A percentile compares a stretch with the other conserved stretches of the same genome.
phyloP scores from a whole-genome alignment of 37 sponge, comb jelly and placozoan genomes.

The Ephydatia muelleri region DNA sequence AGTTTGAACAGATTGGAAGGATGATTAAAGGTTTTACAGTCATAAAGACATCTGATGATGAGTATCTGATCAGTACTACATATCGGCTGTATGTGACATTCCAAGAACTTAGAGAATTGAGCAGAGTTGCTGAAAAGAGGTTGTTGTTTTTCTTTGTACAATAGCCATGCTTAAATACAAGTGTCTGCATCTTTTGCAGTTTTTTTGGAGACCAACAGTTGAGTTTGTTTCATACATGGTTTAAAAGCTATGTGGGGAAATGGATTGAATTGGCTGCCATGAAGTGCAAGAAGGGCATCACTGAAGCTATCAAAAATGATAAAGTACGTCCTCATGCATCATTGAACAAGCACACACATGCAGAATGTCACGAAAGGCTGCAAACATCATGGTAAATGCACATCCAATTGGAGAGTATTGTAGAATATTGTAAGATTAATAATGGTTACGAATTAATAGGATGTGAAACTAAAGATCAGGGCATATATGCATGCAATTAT shows the following conservation, averaged over 20 bases:
- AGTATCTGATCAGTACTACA: background rate
- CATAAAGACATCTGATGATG: background rate
- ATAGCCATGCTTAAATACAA: background rate
- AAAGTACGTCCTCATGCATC: background rate
- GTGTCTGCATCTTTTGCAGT: background rate
- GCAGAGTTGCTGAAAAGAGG: background rate
- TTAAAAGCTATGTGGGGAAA: slow-evolving; percentile 34
- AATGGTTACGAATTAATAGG: too few species aligned
- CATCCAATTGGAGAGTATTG: too few species aligned
- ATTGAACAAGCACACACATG: slow-evolving; percentile 4
- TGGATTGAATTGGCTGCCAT: slow-evolving; percentile 45
- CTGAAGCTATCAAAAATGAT: slow-evolving; percentile 44
- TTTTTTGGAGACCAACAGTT: background rate
- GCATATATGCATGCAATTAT: background rate
- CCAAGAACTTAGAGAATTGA: background rate
- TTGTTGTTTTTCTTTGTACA: background rate
- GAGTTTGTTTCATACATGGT: slow-evolving; percentile 33
- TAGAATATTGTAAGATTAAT: too few species aligned
- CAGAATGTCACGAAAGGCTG: too few species aligned
- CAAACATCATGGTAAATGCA: too few species aligned
- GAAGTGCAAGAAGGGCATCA: slow-evolving; percentile 16
- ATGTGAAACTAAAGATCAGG: too few species aligned
- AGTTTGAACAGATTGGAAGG: background rate
- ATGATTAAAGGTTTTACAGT: background rate
- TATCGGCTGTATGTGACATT: background rate